Evolutionary conservation across 2,113 vertebrate species (phyloP), one percentile per base, ranked within the genome.

Genomic region (Balaeniceps rex): DNA sequence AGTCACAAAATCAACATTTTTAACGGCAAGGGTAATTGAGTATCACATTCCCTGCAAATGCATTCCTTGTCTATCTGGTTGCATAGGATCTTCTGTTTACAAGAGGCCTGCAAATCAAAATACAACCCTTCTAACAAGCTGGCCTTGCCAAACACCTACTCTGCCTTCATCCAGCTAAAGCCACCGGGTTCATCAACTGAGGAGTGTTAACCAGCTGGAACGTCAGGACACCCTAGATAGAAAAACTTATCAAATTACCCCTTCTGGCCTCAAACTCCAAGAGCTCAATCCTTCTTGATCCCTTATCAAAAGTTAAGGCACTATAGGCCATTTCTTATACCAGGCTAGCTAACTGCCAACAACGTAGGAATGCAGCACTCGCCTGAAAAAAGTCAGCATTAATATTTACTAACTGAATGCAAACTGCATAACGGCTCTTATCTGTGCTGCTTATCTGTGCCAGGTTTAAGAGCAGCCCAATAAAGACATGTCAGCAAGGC

Each of bases 391-490:
- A 69, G 49, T 9, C 87, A 80, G 51, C 79, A 95, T 95, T 91
- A 94, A 94, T 94, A 95, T 94, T 96, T 91, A 94, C 82, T 46
- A 54, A 58, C 54, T 31, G 51, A 76, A 83, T 33, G 74, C 77
- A 85, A 93, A 51, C 74, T 91, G 74, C 70, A 29, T 21, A 74
- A 8, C 84, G 83, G 74, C 78, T 94, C 84, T 79, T 94, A 75
- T 83, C 92, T 65, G 42, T 34, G 46, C 76, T 79, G 66, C 83
- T 78, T 92, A 74, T 81, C 90, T 65, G 42, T 34, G 46, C 69
- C 79, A 76, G 70, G 49, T 93, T 85, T 93, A 94, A 96, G 75
- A 93, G 74, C 84, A 87, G 74, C 66, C 84, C 89, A 92, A 85
- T 82, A 85, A 94, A 95, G 70, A 34, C 88, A 78, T 51, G 63